Evolutionary conservation across 2,113 vertebrate genomes (phyloP).

Genomic region (Lepus americanus): DNA sequence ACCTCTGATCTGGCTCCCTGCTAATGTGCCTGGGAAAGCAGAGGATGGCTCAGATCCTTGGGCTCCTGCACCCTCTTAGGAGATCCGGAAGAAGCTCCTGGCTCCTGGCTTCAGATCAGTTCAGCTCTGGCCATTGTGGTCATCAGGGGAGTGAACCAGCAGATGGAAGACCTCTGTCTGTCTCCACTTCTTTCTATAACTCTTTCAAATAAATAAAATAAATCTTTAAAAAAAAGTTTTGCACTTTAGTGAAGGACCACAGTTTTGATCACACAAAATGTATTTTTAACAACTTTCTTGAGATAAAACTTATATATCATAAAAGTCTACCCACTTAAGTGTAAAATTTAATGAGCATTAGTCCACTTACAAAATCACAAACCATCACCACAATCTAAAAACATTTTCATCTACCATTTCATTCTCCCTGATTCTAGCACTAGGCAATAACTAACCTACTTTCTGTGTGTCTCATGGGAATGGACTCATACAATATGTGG

Average conservation of each 20-base stretch:
- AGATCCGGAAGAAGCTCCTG: no score
- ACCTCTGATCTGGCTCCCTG: no score
- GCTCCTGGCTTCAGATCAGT: no score
- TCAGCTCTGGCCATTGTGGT: no score
- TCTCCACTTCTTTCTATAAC: no score
- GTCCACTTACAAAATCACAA: neutral
- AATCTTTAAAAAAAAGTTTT: no score
- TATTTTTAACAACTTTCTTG: neutral
- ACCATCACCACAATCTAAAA: neutral
- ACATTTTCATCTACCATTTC: neutral
- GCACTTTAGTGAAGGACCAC: neutral
- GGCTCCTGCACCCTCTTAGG: no score
- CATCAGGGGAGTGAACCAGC: no score
- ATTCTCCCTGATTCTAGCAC: neutral
- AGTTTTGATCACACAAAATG: neutral
- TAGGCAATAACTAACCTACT: neutral
- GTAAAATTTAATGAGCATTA: neutral
- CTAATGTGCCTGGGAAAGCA: no score
- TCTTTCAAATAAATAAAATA: no score
- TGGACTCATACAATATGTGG: neutral
- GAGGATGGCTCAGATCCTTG: no score
- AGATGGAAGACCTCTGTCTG: no score
- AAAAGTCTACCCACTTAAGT: slow-evolving; percentile 40
- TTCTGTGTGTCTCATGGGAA: neutral
- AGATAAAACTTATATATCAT: neutral